Percentiles rank a stretch among this genome's conserved stretches.
These are phyloP conservation scores for Sturnus vulgaris DNA, from an alignment of 2,113 vertebrate genomes.

Conservation along the genomic window DNA sequence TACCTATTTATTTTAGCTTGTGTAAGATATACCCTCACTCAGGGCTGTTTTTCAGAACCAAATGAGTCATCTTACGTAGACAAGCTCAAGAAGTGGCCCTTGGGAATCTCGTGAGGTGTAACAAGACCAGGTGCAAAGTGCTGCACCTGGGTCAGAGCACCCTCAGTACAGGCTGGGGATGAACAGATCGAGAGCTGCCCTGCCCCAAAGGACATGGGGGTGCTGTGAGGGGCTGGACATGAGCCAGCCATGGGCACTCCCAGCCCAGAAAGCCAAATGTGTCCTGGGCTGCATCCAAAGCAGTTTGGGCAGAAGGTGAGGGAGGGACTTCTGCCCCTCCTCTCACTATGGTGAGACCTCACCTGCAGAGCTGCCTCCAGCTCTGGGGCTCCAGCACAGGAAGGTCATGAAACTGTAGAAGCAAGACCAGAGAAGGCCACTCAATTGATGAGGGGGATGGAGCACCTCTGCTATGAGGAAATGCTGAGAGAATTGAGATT, in stretches of 20 bases:
- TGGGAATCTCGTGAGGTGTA: neutral
- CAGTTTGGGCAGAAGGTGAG: neutral
- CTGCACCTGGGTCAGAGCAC: too few species aligned
- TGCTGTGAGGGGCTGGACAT: neutral
- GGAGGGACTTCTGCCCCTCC: neutral
- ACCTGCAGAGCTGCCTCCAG: neutral
- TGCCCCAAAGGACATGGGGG: rapidly evolving
- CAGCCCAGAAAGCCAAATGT: neutral
- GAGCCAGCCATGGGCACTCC: neutral
- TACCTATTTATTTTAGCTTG: neutral
- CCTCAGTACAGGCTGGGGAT: neutral
- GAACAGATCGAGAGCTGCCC: neutral
- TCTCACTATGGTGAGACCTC: neutral
- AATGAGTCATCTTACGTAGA: neutral
- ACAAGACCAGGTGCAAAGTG: neutral
- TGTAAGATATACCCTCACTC: neutral
- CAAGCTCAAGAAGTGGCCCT: neutral
- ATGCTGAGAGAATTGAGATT: neutral
- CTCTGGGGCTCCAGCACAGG: neutral
- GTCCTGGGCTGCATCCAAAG: neutral
- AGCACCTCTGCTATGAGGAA: neutral
- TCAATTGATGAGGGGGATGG: neutral
- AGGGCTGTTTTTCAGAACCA: neutral
- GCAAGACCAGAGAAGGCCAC: neutral
- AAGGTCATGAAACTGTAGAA: neutral